Evolutionary conservation across 2,113 vertebrate genomes (phyloP), one percentile per base, ranked within the genome.

Genomic region (Setophaga coronata): DNA sequence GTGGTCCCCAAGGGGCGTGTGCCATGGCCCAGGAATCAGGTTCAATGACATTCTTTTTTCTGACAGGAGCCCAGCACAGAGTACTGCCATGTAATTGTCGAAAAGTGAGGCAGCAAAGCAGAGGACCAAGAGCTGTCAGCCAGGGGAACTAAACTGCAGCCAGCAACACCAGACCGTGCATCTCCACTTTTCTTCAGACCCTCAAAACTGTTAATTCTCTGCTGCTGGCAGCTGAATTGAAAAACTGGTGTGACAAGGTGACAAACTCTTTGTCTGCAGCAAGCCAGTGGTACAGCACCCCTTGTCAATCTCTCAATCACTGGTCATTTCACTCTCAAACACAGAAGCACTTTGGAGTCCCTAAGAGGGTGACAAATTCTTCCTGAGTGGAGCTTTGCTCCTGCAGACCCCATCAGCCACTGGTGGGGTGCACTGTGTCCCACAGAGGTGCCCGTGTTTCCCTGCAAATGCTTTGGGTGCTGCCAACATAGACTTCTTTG

Each of bases 11-110:
- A 70, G 21, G 14, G 28, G 28, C 0, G 1, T 5, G 20, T 34
- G 40, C 57, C 3, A 2, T 4, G 12, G 47, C 34, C 42, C 31
- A 43, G 42, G 34, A 70, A 56, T 7, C 5, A 34, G 40, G 6
- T 48, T 38, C 56, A 10, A 53, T 60, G 34, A 24, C 15, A 29
- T 7, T 1, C 0, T 6, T 64, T 43, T 19, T 62, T n/a, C 36
- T 29, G 50, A 69, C 26, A 61, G 62, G 24, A 40, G n/a, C 1
- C 0, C 0, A 0, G 48, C 45, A 66, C 1, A 7, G 43, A 34
- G 18, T 18, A 23, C 7, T 56, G 60, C 48, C 34, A 12, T 25
- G 31, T 5, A 9, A 56, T 10, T 12, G 9, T 26, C 29, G 40
- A 51, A 57, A 56, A 24, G n/a, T 12, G 21, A 54, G 51, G 31